These are phyloP conservation scores for Pseudomyrmex sp. DNA, from an alignment of 1,140 invertebrate species.

Conservation along the genomic window DNA sequence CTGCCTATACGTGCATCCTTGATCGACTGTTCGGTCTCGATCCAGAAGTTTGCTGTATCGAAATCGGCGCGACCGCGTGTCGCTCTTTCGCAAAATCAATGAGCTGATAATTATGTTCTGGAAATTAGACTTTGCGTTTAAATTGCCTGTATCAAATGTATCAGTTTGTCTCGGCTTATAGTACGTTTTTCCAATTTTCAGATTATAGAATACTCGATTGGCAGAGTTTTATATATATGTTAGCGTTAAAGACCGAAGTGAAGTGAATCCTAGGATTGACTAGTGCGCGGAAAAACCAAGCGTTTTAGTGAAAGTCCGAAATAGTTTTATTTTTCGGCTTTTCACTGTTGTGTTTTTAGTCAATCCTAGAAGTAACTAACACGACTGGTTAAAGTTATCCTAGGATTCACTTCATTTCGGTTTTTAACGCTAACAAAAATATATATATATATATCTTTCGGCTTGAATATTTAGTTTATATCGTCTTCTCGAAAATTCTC, in stretches of 20 bases:
- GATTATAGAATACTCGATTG: background rate
- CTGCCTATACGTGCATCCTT: conserved; percentile 13
- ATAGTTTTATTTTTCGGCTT: no score
- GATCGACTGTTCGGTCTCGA: conserved; percentile 66
- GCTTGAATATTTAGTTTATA: conserved; percentile 30
- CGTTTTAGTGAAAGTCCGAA: no score
- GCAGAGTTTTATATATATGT: background rate
- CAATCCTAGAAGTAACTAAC: no score
- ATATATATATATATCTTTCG: no score
- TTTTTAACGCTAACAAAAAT: no score
- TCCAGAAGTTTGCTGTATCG: conserved; percentile 27
- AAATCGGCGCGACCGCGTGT: conserved; percentile 9
- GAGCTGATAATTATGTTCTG: background rate
- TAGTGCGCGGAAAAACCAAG: no score
- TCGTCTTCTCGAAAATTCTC: conserved; percentile 12
- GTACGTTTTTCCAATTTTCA: conserved; percentile 6
- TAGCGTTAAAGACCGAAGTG: no score
- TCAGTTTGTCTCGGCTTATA: no score
- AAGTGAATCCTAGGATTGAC: no score
- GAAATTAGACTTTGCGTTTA: background rate
- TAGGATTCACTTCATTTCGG: no score
- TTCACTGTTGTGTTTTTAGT: no score
- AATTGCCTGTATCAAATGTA: background rate
- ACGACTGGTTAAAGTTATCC: no score
- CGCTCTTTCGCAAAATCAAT: conserved; percentile 13